Percentiles rank a stretch among this genome's conserved stretches.
phyloP scores from a whole-genome alignment of 2,113 vertebrate species.

The Micronisus gabar region DNA sequence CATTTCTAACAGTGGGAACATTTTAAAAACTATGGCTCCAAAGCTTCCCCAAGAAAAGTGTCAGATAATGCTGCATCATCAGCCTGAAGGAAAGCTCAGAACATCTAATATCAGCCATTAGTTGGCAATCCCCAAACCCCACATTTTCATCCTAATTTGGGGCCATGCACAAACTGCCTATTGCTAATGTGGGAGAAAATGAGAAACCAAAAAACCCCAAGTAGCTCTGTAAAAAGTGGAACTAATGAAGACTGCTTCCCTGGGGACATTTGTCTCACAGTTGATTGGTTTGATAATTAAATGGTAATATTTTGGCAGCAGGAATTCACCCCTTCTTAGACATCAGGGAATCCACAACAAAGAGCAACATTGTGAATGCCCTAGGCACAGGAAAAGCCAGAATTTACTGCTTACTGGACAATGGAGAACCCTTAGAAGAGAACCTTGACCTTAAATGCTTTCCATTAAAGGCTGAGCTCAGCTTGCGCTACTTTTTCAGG shows the following conservation, averaged over 20 bases:
- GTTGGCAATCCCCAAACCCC: not conserved
- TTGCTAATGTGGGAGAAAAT: conserved; percentile 32
- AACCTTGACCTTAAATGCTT: conserved; percentile 14
- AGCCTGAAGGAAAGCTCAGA: not conserved
- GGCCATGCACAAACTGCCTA: not conserved
- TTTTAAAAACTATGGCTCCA: not conserved
- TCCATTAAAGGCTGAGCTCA: not conserved
- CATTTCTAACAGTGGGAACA: not conserved
- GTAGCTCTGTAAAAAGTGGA: conserved; percentile 15
- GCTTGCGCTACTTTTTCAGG: not conserved
- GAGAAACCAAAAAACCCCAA: conserved; percentile 25
- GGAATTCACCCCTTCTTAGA: conserved; percentile 27
- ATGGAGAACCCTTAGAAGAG: not conserved
- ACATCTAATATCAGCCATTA: not conserved
- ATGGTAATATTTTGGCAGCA: not conserved
- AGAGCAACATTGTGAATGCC: not conserved
- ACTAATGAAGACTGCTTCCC: conserved; percentile 32
- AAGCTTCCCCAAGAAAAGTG: not conserved
- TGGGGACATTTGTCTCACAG: conserved; percentile 22
- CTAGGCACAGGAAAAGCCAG: not conserved
- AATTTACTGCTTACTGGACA: conserved; percentile 23
- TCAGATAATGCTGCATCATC: not conserved
- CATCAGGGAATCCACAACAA: conserved; percentile 31
- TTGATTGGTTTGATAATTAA: conserved; percentile 50
- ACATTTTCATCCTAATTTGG: not conserved